Conservation (phyloP, 2,888 invertebrate species). For the Pegoplata infirma region DNA sequence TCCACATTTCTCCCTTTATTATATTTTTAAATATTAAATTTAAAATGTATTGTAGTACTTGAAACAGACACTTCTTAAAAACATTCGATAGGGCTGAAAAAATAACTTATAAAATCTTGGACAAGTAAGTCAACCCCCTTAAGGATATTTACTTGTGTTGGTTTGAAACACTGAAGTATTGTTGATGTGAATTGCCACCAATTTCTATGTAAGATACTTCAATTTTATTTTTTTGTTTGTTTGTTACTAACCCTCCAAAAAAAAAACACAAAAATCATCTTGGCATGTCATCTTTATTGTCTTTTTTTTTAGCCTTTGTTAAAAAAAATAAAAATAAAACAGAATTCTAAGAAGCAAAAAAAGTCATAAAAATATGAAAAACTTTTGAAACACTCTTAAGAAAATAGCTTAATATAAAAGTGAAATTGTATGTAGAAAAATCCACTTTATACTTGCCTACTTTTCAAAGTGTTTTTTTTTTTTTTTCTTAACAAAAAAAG, state of each 20-base stretch:
- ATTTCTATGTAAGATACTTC: conserved; percentile 2
- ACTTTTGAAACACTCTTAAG: conserved; percentile 45
- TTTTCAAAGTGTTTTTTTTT: conserved; percentile 20
- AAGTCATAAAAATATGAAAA: conserved; percentile 35
- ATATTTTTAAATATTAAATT: no score
- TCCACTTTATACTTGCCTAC: conserved; percentile 50
- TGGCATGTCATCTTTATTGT: conserved; percentile 44
- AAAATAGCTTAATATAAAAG: conserved; percentile 55
- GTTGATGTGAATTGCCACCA: conserved; percentile 26
- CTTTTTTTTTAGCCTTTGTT: conserved; percentile 37
- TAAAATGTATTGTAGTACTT: conserved; percentile 3
- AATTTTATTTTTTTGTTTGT: background rate
- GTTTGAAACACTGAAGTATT: background rate
- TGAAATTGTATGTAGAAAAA: conserved; percentile 58
- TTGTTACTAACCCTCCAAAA: background rate
- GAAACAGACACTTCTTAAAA: background rate
- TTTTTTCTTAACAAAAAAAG: background rate
- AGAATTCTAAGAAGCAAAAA: conserved; percentile 24
- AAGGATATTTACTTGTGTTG: conserved; percentile 27
- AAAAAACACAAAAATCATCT: background rate
- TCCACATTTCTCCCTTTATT: background rate
- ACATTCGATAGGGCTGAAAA: background rate
- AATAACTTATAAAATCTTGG: no score
- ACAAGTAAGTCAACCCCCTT: conserved; percentile 20
- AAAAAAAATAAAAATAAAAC: no score